These are phyloP conservation scores for Anhinga rufa DNA, from an alignment of 2,113 vertebrate species.

Conservation along the genomic window DNA sequence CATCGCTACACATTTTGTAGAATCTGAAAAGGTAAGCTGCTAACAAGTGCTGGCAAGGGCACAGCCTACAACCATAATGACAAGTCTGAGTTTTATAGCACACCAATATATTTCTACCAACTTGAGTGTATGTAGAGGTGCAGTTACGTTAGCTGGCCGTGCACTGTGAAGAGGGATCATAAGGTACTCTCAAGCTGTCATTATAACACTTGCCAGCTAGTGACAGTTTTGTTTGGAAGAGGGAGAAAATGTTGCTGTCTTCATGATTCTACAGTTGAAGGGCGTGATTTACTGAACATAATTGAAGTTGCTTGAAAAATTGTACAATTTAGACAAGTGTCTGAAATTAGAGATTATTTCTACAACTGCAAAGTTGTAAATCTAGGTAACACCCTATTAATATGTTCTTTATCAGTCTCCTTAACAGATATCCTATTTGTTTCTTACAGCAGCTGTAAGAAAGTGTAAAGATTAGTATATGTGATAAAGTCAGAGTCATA, in stretches of 20 bases:
- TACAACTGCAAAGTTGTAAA: neutral
- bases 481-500: neutral
- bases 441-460: neutral
- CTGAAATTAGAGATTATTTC: neutral
- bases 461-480: neutral
- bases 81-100: neutral
- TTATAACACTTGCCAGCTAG: neutral
- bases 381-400: neutral
- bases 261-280: neutral
- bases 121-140: neutral
- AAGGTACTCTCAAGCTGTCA: neutral
- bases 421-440: neutral
- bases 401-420: neutral
- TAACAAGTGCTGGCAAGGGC: neutral
- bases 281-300: neutral
- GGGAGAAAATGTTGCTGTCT: neutral
- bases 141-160: neutral
- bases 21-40: slow-evolving; percentile 82
- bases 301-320: neutral
- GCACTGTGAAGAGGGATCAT: accelerated
- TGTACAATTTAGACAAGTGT: neutral
- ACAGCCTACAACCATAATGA: neutral
- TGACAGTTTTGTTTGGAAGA: neutral
- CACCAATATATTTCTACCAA: accelerated
- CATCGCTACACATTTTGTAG: slow-evolving; percentile 92